Percentiles rank a stretch among this genome's conserved stretches.
Conservation (phyloP, 2,113 vertebrate species). For the Engraulis encrasicolus region DNA sequence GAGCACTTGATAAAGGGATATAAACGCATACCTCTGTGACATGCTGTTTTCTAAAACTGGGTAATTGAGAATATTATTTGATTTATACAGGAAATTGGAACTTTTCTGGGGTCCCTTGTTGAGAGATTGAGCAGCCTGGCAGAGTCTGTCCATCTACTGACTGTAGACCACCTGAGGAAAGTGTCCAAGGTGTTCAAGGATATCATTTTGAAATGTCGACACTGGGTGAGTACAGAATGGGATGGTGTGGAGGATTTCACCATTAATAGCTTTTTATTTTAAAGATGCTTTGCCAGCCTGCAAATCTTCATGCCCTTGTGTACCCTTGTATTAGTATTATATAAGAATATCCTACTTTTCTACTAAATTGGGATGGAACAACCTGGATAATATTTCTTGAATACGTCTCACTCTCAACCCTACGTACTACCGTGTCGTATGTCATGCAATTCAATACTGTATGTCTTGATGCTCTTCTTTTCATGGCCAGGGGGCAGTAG, state of each 20-base stretch:
- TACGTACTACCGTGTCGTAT: too few relatives aligned
- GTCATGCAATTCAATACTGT: neutral
- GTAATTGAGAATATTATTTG: neutral
- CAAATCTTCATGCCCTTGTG: too few relatives aligned
- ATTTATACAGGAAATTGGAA: constrained; percentile 73
- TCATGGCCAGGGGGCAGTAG: constrained; percentile 80
- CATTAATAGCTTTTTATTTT: neutral
- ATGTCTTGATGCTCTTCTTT: neutral
- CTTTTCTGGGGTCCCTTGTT: constrained; percentile 77
- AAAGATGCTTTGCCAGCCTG: too few relatives aligned
- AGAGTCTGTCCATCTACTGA: constrained; percentile 49
- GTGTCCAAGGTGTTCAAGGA: constrained; percentile 79
- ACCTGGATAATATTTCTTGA: too few relatives aligned
- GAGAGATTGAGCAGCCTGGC: constrained; percentile 67
- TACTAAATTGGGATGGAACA: too few relatives aligned
- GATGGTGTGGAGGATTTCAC: neutral
- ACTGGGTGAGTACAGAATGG: constrained; percentile 81
- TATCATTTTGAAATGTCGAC: constrained; percentile 86
- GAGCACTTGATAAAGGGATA: too few relatives aligned
- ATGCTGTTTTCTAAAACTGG: neutral
- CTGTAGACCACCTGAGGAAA: constrained; percentile 63
- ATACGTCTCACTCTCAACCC: too few relatives aligned
- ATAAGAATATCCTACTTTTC: too few relatives aligned
- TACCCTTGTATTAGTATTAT: too few relatives aligned
- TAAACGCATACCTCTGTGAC: neutral